Evolutionary conservation across 30 jellyfish, hydroid and myxozoan genomes (phyloP).

Genomic region (Chrysaora quinquecirrha): DNA sequence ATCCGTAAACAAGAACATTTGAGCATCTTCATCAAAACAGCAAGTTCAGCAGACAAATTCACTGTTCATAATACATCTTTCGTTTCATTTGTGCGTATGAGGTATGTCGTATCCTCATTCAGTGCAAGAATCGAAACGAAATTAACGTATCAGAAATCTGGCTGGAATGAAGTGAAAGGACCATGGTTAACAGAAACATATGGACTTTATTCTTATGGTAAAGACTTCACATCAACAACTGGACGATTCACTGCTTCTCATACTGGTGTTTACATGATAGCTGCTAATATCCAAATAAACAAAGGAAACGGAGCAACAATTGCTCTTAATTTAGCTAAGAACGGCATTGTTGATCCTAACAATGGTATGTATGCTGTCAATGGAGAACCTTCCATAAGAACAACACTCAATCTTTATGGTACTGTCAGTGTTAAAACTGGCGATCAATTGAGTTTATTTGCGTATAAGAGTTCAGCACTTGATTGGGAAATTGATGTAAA

Average conservation of each 20-base stretch:
- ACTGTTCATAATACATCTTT: slow-evolving; percentile 72
- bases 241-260: slow-evolving; percentile 96
- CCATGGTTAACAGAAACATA: slow-evolving; percentile 79
- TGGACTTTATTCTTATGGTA: slow-evolving; percentile 90
- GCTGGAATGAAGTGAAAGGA: slow-evolving; percentile 71
- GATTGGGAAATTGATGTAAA: slow-evolving; percentile 47
- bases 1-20: slow-evolving; percentile 64
- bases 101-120: slow-evolving; percentile 88
- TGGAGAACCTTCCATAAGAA: slow-evolving; percentile 61
- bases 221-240: slow-evolving; percentile 73
- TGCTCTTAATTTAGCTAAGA: slow-evolving; percentile 60
- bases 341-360: slow-evolving; percentile 68
- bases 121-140: slow-evolving; percentile 74
- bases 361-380: slow-evolving; percentile 76
- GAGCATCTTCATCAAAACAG: slow-evolving; percentile 68
- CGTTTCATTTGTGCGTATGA: slow-evolving; percentile 73
- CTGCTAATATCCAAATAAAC: slow-evolving; percentile 77
- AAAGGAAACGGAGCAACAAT: slow-evolving; percentile 63
- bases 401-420: slow-evolving; percentile 82
- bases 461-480: slow-evolving; percentile 23
- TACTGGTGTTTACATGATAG: slow-evolving; percentile 75
- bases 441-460: slow-evolving; percentile 58
- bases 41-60: slow-evolving; percentile 34
- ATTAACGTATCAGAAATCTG: slow-evolving; percentile 46
- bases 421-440: slow-evolving; percentile 79